Base-by-base conservation (phyloP, 2,113 vertebrate genomes). In the Bubo scandiacus region DNA sequence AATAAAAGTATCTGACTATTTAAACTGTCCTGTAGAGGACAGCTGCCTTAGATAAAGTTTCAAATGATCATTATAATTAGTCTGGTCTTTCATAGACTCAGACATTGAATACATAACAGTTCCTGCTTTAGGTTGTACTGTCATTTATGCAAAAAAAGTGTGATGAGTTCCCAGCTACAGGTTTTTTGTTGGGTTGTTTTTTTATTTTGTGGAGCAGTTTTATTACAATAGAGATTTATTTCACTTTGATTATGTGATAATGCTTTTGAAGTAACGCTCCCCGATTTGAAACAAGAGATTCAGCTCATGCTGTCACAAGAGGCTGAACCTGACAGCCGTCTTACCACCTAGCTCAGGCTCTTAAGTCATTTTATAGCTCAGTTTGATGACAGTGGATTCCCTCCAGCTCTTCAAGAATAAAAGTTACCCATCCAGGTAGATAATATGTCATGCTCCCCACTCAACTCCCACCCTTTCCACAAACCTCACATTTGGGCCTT, bases 251-350 rank as follows among this genome's bases (percentile, higher is more conserved):
- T 27, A 57, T 16, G 27, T 12, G 25, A 36, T 23, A 42, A 72
- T 3, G 3, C 27, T 83, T 92, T 74, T 27, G 5, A 67, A 81
- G 45, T 30, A 75, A 43, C 0, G 0, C 10, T n/a, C 17, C 22
- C 34, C 16, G 61, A 66, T 63, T 25, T 54, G 38, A 71, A 85
- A 43, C 3, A 29, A 65, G 19, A 63, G 40, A 16, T 61, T 55
- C 13, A 52, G 32, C n/a, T 83, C 12, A 4, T 13, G 54, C 29
- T 26, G 36, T n/a, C 57, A 61, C 10, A 38, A 32, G 22, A 73
- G 30, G 36, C n/a, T 61, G 59, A 89, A 47, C 10, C 40, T 5
- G 2, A n/a, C 5, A 25, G 22, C 2, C 4, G 1, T n/a, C 8
- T 0, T 45, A 84, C 40, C 23, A 38, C 15, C 51, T 36, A 5